Evolutionary conservation across 1,140 invertebrate genomes (phyloP).

Genomic region (Tetranychus cinnabarinus): DNA sequence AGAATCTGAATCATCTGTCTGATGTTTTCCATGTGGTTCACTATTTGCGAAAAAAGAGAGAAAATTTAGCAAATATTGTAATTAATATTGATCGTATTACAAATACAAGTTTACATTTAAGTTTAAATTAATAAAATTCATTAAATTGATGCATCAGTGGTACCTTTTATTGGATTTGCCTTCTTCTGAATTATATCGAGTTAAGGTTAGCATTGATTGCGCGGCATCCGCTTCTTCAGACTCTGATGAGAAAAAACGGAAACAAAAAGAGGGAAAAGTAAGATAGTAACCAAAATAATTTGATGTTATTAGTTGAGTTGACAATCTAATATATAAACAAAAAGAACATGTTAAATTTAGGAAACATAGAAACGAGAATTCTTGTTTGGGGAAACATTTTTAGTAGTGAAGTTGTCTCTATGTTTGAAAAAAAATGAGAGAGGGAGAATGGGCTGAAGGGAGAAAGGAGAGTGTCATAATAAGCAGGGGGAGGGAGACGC

Average conservation of each 20-base stretch:
- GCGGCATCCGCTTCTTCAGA: slow-evolving; percentile 5
- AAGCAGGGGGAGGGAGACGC: too few relatives aligned
- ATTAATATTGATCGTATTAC: too few relatives aligned
- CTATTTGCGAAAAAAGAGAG: background rate
- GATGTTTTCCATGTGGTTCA: background rate
- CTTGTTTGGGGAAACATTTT: background rate
- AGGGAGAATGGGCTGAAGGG: too few relatives aligned
- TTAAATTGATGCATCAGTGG: background rate
- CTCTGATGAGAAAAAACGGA: background rate
- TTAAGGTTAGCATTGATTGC: slow-evolving; percentile 5
- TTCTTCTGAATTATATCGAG: background rate
- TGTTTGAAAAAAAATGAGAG: too few relatives aligned
- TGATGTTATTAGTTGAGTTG: too few relatives aligned
- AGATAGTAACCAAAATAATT: too few relatives aligned
- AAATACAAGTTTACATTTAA: too few relatives aligned
- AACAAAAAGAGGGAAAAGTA: background rate
- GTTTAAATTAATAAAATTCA: too few relatives aligned
- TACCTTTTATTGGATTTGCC: background rate
- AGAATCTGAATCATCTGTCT: background rate
- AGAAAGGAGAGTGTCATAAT: too few relatives aligned
- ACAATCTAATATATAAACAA: too few relatives aligned
- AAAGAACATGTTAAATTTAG: background rate
- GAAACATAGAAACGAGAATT: background rate
- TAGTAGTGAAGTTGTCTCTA: too few relatives aligned
- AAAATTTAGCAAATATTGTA: background rate